Evolutionary conservation across 2,888 invertebrate genomes (phyloP).

Genomic region (Apotomis betuletana): DNA sequence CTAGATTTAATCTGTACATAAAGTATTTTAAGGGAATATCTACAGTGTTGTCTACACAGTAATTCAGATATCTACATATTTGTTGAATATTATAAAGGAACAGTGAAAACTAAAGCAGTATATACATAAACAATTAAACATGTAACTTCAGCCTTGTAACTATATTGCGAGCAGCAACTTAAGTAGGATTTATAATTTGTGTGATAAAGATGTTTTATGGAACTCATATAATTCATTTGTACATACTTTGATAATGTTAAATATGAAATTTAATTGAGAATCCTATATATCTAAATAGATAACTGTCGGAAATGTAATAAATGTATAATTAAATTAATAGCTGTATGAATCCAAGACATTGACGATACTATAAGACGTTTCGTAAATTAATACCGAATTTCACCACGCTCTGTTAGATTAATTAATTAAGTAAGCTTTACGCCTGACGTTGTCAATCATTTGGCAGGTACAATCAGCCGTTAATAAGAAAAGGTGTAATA

Average conservation of each 20-base stretch:
- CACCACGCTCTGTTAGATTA: no score
- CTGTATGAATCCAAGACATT: slow-evolving; percentile 10
- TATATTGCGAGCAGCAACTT: slow-evolving; percentile 65
- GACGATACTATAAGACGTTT: not conserved
- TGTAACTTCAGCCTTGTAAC: slow-evolving; percentile 57
- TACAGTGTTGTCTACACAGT: slow-evolving; percentile 53
- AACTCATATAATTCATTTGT: slow-evolving; percentile 28
- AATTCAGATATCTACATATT: slow-evolving; percentile 52
- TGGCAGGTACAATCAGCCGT: no score
- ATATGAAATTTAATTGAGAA: slow-evolving; percentile 31
- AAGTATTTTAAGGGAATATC: slow-evolving; percentile 63
- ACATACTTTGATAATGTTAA: slow-evolving; percentile 34
- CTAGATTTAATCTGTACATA: slow-evolving; percentile 78
- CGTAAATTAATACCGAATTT: not conserved
- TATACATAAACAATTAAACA: slow-evolving; percentile 3
- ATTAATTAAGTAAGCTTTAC: no score
- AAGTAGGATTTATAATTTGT: slow-evolving; percentile 42
- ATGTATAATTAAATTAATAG: slow-evolving; percentile 10
- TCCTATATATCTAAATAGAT: slow-evolving; percentile 25
- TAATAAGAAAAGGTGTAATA: no score
- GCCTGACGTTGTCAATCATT: no score
- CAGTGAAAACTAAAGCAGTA: slow-evolving; percentile 43
- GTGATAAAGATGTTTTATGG: slow-evolving; percentile 31
- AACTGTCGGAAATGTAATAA: slow-evolving; percentile 12
- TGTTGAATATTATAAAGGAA: slow-evolving; percentile 49